Conservation (phyloP, 2,888 invertebrate genomes). For the Chesias legatella region DNA sequence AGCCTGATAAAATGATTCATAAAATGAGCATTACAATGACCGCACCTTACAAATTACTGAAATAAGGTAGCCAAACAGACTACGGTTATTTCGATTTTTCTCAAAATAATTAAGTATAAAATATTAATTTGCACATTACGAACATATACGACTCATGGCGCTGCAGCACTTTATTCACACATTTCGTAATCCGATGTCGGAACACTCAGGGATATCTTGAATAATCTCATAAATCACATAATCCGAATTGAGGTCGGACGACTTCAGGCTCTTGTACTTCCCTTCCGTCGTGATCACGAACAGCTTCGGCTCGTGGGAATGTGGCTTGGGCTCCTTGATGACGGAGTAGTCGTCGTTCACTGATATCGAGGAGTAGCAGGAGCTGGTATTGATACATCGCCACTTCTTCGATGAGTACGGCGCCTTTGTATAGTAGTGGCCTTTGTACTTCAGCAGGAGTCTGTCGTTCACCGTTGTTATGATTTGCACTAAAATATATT, state of each 20-base stretch:
- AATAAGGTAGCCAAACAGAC: no score
- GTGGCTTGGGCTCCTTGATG: slow-evolving; percentile 39
- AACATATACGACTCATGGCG: no score
- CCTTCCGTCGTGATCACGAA: slow-evolving; percentile 37
- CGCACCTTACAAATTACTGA: no score
- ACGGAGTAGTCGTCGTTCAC: slow-evolving; percentile 42
- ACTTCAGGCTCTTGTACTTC: slow-evolving; percentile 32
- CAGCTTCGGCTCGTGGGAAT: slow-evolving; percentile 42
- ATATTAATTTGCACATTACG: no score
- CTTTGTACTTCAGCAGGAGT: slow-evolving; percentile 47
- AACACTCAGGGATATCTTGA: slow-evolving; percentile 14
- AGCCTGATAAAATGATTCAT: no score
- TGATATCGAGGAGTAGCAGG: slow-evolving; percentile 41
- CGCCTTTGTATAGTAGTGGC: slow-evolving; percentile 49
- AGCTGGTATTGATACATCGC: slow-evolving; percentile 54
- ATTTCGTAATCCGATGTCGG: no score
- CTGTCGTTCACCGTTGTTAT: slow-evolving; percentile 46
- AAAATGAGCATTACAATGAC: no score
- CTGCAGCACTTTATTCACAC: no score
- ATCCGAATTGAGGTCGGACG: slow-evolving; percentile 23
- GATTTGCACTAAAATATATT: slow-evolving; percentile 35
- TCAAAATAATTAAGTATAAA: background rate
- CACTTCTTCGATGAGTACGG: slow-evolving; percentile 47
- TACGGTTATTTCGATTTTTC: no score
- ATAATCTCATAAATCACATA: slow-evolving; percentile 34